Conservation (phyloP, 2,888 invertebrate species). For the Acleris emargana region DNA sequence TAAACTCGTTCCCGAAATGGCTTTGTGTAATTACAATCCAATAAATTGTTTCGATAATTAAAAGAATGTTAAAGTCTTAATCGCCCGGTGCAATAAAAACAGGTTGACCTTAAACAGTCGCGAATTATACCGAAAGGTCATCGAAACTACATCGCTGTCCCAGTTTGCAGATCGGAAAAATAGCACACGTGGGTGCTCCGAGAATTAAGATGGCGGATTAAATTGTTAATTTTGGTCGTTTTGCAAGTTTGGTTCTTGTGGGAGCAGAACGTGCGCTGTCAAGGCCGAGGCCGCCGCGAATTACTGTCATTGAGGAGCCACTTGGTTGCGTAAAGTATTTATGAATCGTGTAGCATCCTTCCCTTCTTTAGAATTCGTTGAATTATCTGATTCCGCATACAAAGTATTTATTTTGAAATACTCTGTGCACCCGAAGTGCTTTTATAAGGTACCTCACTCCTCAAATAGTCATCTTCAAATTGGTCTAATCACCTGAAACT, state of each 20-base stretch:
- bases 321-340: conserved; percentile 59
- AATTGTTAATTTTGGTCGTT: conserved; percentile 59
- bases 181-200: conserved; percentile 67
- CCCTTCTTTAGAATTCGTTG: conserved; percentile 14
- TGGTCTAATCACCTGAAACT: too few relatives aligned
- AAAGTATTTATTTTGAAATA: background rate
- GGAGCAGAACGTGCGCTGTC: conserved; percentile 59
- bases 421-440: too few relatives aligned
- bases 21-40: conserved; percentile 14
- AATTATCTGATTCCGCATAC: conserved; percentile 11
- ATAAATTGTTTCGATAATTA: conserved; percentile 29
- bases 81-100: conserved; percentile 50
- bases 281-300: conserved; percentile 74
- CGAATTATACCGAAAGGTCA: conserved; percentile 75
- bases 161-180: conserved; percentile 70
- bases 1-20: conserved; percentile 16
- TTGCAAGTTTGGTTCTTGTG: conserved; percentile 62
- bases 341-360: conserved; percentile 29
- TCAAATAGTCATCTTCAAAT: too few relatives aligned
- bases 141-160: conserved; percentile 75
- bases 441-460: too few relatives aligned
- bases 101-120: conserved; percentile 71
- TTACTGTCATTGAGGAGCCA: conserved; percentile 60
- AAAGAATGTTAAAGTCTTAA: conserved; percentile 36
- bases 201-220: conserved; percentile 39